Percentiles rank a stretch among this genome's conserved stretches.
Evolutionary conservation across 2,113 vertebrate genomes (phyloP).

Genomic region (Natator depressus): DNA sequence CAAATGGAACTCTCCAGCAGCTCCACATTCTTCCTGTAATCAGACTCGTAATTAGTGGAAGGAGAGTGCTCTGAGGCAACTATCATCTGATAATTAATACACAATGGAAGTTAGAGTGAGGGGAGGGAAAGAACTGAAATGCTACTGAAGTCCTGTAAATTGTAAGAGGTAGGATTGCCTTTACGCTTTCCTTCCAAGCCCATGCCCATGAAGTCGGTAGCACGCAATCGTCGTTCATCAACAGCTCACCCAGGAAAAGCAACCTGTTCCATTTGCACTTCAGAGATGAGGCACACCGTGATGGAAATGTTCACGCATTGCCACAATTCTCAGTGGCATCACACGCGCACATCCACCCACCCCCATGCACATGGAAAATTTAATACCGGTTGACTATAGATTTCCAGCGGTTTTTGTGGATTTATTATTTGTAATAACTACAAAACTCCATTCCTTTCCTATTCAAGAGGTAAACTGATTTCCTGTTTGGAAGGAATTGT

Average conservation of each 20-base stretch:
- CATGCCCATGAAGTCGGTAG: neutral
- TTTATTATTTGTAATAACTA: conserved; percentile 6
- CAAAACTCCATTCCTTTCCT: conserved; percentile 10
- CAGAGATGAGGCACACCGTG: conserved; percentile 36
- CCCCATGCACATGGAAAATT: neutral
- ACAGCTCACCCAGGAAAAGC: neutral
- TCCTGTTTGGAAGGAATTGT: neutral
- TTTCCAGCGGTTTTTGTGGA: neutral
- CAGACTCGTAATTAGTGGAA: conserved; percentile 58
- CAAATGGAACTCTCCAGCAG: conserved; percentile 34
- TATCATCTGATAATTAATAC: conserved; percentile 63
- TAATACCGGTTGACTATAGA: conserved; percentile 13
- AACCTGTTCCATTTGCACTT: conserved; percentile 43
- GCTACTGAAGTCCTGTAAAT: conserved; percentile 43
- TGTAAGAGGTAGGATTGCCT: conserved; percentile 11
- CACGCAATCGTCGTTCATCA: accelerated
- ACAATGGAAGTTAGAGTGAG: conserved; percentile 36
- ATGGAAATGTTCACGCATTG: neutral
- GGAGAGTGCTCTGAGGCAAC: conserved; percentile 50
- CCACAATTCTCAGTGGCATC: neutral
- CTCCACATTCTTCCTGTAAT: neutral
- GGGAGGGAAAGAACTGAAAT: neutral
- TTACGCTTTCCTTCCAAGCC: conserved; percentile 14
- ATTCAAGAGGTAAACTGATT: conserved; percentile 1
- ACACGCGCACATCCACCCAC: neutral